Evolutionary conservation across 2,797 vertebrate species (phyloP), one percentile per base, ranked within the genome.

Genomic region (Austrolebias charrua): DNA sequence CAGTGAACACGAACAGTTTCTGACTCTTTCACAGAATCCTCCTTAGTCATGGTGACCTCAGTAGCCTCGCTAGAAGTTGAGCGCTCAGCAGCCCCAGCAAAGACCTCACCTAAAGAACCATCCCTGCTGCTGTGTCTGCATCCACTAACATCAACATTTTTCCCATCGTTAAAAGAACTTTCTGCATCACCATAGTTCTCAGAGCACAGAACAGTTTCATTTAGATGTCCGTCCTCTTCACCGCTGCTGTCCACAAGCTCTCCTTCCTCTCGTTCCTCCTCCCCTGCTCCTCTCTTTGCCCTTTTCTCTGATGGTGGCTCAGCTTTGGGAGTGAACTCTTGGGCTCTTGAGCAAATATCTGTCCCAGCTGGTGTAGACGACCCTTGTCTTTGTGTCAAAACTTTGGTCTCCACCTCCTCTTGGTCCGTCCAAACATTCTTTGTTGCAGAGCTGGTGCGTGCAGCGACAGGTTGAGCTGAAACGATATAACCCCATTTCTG

Each of bases 231-330:
- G 6, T 50, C 54, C 20, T 65, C 82, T 15, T 87, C 89, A 5
- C 88, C 87, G 64, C 73, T 79, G 35, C 87, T 89, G 24, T 84
- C 85, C 2, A 3, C 15, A n/a, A 94, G 67, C 81, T 94, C 93
- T 10, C 93, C 93, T 1, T 94, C 93, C 77, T 94, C 93, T 16
- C 69, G 46, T 1, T 88, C 90, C 38, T 78, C 79, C 0, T 69
- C 48, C 0, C 1, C 52, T 4, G 20, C 28, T 35, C 80, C 80
- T 53, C 56, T 78, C 64, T 83, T 89, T 24, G 79, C 68, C 50
- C 60, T 78, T 74, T 90, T 85, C 50, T 57, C 44, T 47, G 14
- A 67, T 1, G 84, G 84, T 2, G 74, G 69, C 49, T 71, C 56
- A 12, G 45, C 35, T 59, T 86, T 74, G 40, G 79, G 57, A 50